Evolutionary conservation across 1,140 invertebrate genomes (phyloP).

Genomic region (honey bee (Apis mellifera)): DNA sequence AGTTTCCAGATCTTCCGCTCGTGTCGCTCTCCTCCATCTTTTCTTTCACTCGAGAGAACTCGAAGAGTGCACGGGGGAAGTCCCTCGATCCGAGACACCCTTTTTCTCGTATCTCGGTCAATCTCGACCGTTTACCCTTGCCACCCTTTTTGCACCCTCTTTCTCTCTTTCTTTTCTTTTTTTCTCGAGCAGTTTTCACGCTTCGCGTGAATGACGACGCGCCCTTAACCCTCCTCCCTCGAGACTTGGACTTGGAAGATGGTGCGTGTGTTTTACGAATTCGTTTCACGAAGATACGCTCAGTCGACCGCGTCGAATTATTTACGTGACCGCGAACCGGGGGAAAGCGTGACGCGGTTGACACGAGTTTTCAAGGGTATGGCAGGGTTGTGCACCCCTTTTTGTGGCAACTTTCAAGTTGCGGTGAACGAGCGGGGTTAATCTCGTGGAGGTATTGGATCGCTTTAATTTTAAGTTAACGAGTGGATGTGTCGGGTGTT

Average conservation of each 20-base stretch:
- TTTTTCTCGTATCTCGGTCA: slow-evolving; percentile 5
- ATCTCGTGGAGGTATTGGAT: background rate
- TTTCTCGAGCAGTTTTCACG: background rate
- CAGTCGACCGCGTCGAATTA: background rate
- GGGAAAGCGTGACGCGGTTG: background rate
- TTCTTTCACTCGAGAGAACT: background rate
- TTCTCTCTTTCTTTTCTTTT: too few species aligned
- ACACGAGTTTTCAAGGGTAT: too few species aligned
- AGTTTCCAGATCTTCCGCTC: slow-evolving; percentile 30
- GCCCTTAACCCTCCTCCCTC: background rate
- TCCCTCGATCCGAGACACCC: background rate
- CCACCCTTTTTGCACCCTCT: background rate
- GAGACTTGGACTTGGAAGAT: too few species aligned
- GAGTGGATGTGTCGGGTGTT: background rate
- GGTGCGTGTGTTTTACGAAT: too few species aligned
- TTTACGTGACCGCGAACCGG: slow-evolving; percentile 18
- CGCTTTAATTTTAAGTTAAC: background rate
- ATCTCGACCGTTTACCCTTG: slow-evolving; percentile 6
- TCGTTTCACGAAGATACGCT: background rate
- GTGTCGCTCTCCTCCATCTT: slow-evolving; percentile 1
- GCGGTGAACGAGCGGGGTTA: background rate
- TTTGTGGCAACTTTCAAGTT: background rate
- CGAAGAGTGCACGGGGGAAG: background rate
- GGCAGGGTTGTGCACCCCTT: background rate
- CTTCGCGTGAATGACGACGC: background rate